Evolutionary conservation across 2,113 vertebrate genomes (phyloP).

Genomic region (Tupaia tana): DNA sequence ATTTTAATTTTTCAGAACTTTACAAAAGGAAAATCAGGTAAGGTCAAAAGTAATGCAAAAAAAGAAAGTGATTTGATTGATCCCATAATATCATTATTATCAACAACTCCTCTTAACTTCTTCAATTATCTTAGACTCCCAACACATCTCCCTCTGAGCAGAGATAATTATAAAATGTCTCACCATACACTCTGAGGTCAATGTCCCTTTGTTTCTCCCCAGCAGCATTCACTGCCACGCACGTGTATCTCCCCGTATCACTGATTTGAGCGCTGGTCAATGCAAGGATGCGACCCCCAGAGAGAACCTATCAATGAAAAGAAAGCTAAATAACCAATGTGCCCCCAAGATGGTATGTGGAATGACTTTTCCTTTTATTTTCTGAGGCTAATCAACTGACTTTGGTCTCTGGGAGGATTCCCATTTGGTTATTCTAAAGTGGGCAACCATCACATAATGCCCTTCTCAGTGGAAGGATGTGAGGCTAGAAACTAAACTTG

Average conservation of each 20-base stretch:
- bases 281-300: conserved; percentile 91
- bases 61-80: neutral
- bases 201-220: conserved; percentile 94
- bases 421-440: neutral
- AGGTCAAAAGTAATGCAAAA: neutral
- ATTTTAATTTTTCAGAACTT: conserved; percentile 1
- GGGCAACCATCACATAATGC: neutral
- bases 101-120: neutral
- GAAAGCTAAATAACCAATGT: neutral
- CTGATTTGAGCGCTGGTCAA: conserved; percentile 92
- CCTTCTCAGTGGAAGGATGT: neutral
- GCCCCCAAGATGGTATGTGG: accelerated
- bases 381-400: neutral
- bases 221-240: conserved; percentile 96
- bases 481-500: neutral
- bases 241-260: conserved; percentile 93
- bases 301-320: conserved; percentile 88
- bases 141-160: neutral
- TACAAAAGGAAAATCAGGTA: neutral
- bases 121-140: neutral
- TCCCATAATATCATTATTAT: neutral
- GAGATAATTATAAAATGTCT: conserved; percentile 70
- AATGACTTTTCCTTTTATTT: neutral
- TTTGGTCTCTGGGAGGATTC: neutral
- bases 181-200: conserved; percentile 93